Base-by-base conservation (phyloP, 2,113 vertebrate genomes). In the Rissa tridactyla region DNA sequence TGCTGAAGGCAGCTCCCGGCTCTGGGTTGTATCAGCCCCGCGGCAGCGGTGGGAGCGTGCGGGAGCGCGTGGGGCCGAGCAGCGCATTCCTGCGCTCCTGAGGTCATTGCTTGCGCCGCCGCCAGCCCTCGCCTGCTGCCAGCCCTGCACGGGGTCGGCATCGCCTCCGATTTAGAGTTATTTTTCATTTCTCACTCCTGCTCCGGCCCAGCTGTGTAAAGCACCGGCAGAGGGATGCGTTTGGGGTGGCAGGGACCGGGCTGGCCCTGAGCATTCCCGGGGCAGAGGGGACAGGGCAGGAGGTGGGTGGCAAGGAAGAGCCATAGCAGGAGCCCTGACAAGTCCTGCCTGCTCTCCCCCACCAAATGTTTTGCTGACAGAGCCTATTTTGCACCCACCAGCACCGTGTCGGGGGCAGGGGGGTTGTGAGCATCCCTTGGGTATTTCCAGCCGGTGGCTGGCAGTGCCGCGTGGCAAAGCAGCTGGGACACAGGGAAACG, bases 31-130 rank as follows among this genome's bases (percentile, higher is more conserved):
- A 57, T 91, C 92, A 81, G 91, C 89, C 57, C 86, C 14, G 2
- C 23, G 16, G 83, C 92, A 73, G 92, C 94, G 71, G 81, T 18
- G 84, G 92, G 90, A 97, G 92, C n/a, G 8, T 78, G 90, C 77
- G 17, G 96, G 90, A 77, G 73, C 4, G 12, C 4, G n/a, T 6
- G 17, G 90, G 78, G 73, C 87, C 2, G 40, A 95, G 95, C 92
- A 40, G 95, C 93, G 15, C 96, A 93, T 97, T 97, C 95, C 96
- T 90, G 70, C 2, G 1, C 77, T 90, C 93, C 92, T 93, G 94
- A 96, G 92, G 80, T 97, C 84, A 95, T 85, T 5, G 64, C 69
- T 66, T 90, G 94, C 2, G 26, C 95, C 1, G 5, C 80, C 22
- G 58, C 88, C 96, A 82, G 90, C 96, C 54, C 81, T 65, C 5